Base-by-base conservation (phyloP, 2,113 vertebrate species). In the Heterotis niloticus region DNA sequence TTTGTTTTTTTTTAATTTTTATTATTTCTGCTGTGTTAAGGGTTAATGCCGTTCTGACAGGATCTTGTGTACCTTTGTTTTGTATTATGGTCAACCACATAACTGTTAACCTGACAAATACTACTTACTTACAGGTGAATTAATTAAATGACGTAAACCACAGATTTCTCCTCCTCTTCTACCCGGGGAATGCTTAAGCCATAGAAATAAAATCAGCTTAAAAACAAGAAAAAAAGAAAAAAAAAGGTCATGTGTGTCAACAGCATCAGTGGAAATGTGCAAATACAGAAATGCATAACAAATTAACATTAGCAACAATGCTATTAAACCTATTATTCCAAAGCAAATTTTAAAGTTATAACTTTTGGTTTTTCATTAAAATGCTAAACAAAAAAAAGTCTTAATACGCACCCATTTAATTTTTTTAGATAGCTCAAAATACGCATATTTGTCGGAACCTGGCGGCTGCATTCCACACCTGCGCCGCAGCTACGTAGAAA, bases 1-100 rank as follows among this genome's bases (percentile, higher is more conserved):
- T 85, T 81, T 86, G 87, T n/a, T n/a, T n/a, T n/a, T n/a, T n/a
- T n/a, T n/a, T n/a, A n/a, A n/a, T n/a, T n/a, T n/a, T n/a, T 16
- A 69, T 73, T 74, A 83, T 87, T 91, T 89, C 84, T 91, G 89
- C 88, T 88, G 89, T 91, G 90, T 91, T 91, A 89, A 89, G 83
- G 88, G 87, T 78, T 81, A 90, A 88, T 85, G 88, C 85, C 81
- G 86, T 89, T 88, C 88, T 82, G 74, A 82, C 78, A 79, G 81
- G 86, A 34, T 83, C 88, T 89, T 90, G 86, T 86, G 88, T 84
- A 80, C 78, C 81, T 91, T 82, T 1, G 78, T 70, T 71, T 70
- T 68, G 65, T 77, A 77, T 54, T 69, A 60, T 14, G 66, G 20
- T 90, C 87, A 82, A 77, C 86, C 83, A 85, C 84, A 75, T 79